These are phyloP conservation scores for Melinaea marsaeus DNA, from an alignment of 2,888 invertebrate genomes.

Conservation along the genomic window DNA sequence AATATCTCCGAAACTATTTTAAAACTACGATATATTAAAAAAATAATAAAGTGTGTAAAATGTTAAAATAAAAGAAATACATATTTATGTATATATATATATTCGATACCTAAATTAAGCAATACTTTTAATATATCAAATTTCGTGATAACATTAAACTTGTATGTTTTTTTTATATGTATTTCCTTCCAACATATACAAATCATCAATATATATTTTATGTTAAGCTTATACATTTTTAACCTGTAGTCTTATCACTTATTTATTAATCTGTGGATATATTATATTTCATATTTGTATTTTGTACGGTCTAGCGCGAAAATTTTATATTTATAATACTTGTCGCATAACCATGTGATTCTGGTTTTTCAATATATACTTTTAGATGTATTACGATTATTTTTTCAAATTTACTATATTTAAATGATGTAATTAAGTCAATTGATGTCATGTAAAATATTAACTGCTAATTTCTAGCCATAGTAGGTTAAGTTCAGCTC, in stretches of 20 bases:
- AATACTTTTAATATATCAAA: too few species aligned
- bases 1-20: constrained; percentile 58
- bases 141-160: too few species aligned
- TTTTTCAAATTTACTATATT: neutral
- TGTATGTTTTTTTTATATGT: too few species aligned
- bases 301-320: neutral
- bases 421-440: constrained; percentile 14
- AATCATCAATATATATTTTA: too few species aligned
- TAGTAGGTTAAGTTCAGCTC: constrained; percentile 31
- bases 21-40: constrained; percentile 19
- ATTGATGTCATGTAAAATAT: constrained; percentile 40
- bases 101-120: too few species aligned
- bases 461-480: constrained; percentile 32
- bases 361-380: neutral
- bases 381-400: neutral
- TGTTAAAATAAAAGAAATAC: too few species aligned
- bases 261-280: too few species aligned
- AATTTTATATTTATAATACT: neutral
- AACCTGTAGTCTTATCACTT: too few species aligned
- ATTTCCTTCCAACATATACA: too few species aligned
- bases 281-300: neutral
- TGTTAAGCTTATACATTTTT: too few species aligned
- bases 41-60: too few species aligned
- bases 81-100: too few species aligned
- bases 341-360: constrained; percentile 1